A percentile compares a stretch with the other conserved stretches of the same genome.
Evolutionary conservation across 1,140 invertebrate species (phyloP).

Genomic region (Drosophila gunungcola): DNA sequence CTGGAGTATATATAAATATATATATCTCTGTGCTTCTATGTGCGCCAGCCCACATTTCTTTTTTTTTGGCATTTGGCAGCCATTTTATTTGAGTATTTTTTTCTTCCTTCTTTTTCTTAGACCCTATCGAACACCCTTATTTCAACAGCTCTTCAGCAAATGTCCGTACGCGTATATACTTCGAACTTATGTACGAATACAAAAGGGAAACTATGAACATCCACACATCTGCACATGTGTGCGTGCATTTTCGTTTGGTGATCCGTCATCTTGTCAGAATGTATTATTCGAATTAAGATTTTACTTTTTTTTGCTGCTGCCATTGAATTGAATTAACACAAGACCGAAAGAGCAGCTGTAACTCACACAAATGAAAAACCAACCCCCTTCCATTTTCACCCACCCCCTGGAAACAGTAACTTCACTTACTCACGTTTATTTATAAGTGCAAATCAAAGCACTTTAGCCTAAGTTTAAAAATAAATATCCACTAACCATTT

Average conservation of each 20-base stretch:
- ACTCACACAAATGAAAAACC: conserved; percentile 31
- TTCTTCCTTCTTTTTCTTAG: conserved; percentile 18
- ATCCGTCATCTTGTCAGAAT: conserved; percentile 84
- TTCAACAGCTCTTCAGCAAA: conserved; percentile 48
- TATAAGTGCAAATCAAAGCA: conserved; percentile 20
- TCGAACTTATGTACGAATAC: conserved; percentile 40
- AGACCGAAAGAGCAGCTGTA: conserved; percentile 54
- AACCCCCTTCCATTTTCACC: conserved; percentile 23
- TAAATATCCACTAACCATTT: conserved; percentile 17
- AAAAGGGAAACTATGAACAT: conserved; percentile 78
- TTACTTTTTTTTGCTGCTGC: conserved; percentile 77
- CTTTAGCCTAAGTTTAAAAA: conserved; percentile 18
- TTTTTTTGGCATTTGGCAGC: conserved; percentile 67
- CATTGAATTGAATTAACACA: conserved; percentile 84
- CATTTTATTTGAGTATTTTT: conserved; percentile 57
- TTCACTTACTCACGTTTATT: conserved; percentile 30
- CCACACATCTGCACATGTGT: conserved; percentile 55
- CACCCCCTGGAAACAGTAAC: conserved; percentile 13
- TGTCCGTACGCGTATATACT: conserved; percentile 28
- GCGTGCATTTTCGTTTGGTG: conserved; percentile 81
- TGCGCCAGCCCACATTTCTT: conserved; percentile 58
- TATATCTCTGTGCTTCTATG: conserved; percentile 12
- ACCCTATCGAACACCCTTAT: conserved; percentile 75
- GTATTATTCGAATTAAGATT: conserved; percentile 84
- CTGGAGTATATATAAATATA: conserved; percentile 7